Conservation (phyloP, 2,888 invertebrate species). For the Leptogaster cylindrica region DNA sequence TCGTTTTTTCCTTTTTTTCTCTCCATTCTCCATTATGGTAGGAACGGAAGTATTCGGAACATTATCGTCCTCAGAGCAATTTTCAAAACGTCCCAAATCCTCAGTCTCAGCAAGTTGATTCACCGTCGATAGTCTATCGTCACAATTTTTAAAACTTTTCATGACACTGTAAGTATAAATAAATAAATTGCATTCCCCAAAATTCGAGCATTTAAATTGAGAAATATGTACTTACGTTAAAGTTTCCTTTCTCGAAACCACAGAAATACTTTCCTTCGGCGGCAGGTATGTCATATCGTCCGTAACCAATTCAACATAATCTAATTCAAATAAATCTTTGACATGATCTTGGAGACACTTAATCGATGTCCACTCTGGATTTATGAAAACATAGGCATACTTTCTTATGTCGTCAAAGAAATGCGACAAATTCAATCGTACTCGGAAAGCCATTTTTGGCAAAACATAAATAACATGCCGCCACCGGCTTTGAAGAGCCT, state of each 20-base stretch:
- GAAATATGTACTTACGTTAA: constrained; percentile 6
- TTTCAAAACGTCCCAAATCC: too few species aligned
- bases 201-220: too few species aligned
- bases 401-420: constrained; percentile 28
- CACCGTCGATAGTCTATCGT: too few species aligned
- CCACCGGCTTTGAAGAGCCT: too few species aligned
- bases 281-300: constrained; percentile 29
- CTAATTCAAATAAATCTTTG: constrained; percentile 25
- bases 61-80: too few species aligned
- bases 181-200: too few species aligned
- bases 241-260: neutral
- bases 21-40: too few species aligned
- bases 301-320: constrained; percentile 9
- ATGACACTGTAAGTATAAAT: too few species aligned
- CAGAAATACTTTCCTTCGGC: constrained; percentile 2
- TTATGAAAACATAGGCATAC: constrained; percentile 24
- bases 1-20: too few species aligned
- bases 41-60: too few species aligned
- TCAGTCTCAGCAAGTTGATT: too few species aligned
- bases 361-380: constrained; percentile 33
- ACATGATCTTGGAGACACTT: constrained; percentile 38
- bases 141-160: too few species aligned
- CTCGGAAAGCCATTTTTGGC: constrained; percentile 21
- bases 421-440: constrained; percentile 40
- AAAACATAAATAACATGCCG: neutral